Evolutionary conservation across 2,888 invertebrate species (phyloP), one percentile per base, ranked within the genome.

Genomic region (Junonia oenone): DNA sequence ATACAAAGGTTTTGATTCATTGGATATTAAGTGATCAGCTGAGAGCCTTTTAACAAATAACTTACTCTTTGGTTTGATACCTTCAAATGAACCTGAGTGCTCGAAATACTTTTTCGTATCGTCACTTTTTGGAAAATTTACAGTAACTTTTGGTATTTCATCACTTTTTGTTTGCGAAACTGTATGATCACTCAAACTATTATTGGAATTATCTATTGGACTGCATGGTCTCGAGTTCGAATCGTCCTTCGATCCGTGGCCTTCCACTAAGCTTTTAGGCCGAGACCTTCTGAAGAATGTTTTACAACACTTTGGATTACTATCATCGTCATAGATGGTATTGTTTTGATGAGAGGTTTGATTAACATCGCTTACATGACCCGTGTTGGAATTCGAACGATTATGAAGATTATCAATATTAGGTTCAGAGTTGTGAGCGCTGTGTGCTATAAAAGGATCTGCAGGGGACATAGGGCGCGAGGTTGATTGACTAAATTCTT

Each of bases 391-490:
- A 64, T 75, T 74, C 56, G 72, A 74, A 37, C 72, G 74, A 47
- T 68, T 73, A 47, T 78, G 76, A 11, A 68, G 61, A 37, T 65
- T 56, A 53, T 82, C 82, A 51, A 68, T 61, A 56, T 69, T 78
- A 9, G 69, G 63, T 38, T 85, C 83, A 22, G 68, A 66, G 68
- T 70, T 75, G 47, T 81, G 73, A 43, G 86, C 80, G 74, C 87
- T 88, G 47, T 81, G 83, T 45, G 88, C 90, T 68, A 90, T 62
- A 64, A 90, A 90, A 37, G 90, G 90, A 69, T 90, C 89, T 9
- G 83, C 86, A 37, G 90, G 90, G 48, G 90, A 90, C 64, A 84
- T 86, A n/a, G 90, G 88, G 50, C 90, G 79, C 45, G 90, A 90
- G 40, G 80, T 69, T 57, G 83, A 79, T 62, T 84, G 86, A 58